Evolutionary conservation across 2,113 vertebrate genomes (phyloP).

Genomic region (Romanogobio albipinnatus): DNA sequence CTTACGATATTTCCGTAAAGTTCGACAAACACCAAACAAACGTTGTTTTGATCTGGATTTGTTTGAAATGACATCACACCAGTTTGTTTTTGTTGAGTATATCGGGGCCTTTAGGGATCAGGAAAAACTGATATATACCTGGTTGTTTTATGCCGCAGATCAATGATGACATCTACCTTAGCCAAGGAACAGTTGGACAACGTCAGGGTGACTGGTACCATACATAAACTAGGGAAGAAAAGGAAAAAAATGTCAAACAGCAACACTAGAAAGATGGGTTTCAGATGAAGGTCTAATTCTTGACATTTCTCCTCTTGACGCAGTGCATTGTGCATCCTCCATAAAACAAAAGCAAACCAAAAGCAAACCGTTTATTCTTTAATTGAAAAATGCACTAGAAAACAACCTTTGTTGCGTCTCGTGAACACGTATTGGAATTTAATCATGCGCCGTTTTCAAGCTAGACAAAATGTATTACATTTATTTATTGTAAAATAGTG

Average conservation of each 20-base stretch:
- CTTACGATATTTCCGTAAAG: no score
- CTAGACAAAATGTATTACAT: neutral
- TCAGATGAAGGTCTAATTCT: neutral
- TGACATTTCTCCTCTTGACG: neutral
- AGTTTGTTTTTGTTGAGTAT: no score
- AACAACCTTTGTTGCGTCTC: neutral
- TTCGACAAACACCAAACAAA: no score
- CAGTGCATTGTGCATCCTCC: neutral
- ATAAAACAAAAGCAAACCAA: neutral
- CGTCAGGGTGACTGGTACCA: slow-evolving; percentile 91
- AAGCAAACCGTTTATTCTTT: slow-evolving; percentile 4
- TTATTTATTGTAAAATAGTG: neutral
- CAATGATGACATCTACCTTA: slow-evolving; percentile 90
- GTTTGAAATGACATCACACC: no score
- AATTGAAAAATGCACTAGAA: neutral
- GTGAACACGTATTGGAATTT: neutral
- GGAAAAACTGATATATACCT: slow-evolving; percentile 72
- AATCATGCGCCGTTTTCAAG: neutral
- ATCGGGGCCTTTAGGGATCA: neutral
- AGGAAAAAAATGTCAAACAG: neutral
- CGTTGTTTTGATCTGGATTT: no score
- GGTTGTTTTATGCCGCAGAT: slow-evolving; percentile 87
- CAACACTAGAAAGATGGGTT: neutral
- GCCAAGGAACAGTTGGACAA: slow-evolving; percentile 92
- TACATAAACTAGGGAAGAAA: slow-evolving; percentile 82